phyloP scores from a whole-genome alignment of 2,797 vertebrate species.

The Anguilla anguilla region DNA sequence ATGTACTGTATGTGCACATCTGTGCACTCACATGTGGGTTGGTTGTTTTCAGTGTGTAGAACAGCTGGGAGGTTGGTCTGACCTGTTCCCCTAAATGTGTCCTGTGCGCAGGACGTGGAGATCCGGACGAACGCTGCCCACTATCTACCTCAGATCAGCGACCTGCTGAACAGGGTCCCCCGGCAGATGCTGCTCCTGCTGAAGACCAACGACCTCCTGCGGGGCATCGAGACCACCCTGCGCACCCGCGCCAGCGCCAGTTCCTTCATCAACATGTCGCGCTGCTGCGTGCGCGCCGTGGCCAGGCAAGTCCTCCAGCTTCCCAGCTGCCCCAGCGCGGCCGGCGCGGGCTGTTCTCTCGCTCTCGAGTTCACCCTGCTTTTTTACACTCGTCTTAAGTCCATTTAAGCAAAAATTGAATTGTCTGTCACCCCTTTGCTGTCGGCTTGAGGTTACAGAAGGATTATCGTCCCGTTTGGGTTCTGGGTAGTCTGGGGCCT shows the following conservation, averaged over 20 bases:
- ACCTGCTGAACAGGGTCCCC: slow-evolving; percentile 86
- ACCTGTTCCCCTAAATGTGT: slow-evolving; percentile 15
- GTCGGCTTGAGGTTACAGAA: background rate
- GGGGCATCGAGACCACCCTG: slow-evolving; percentile 87
- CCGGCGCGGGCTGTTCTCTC: background rate
- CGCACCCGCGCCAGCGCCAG: slow-evolving; percentile 86
- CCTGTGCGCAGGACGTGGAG: slow-evolving; percentile 77
- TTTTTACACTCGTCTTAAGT: background rate
- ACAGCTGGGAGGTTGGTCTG: background rate
- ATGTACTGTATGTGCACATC: background rate
- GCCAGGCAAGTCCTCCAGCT: slow-evolving; percentile 69
- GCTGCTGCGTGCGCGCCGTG: slow-evolving; percentile 87
- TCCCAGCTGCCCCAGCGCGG: background rate
- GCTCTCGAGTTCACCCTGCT: background rate
- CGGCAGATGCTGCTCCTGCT: slow-evolving; percentile 94
- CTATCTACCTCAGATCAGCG: slow-evolving; percentile 92
- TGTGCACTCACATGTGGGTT: background rate
- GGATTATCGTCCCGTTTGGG: too few species aligned
- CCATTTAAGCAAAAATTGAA: background rate
- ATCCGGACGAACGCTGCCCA: slow-evolving; percentile 83
- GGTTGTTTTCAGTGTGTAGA: background rate
- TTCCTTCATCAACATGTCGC: slow-evolving; percentile 95
- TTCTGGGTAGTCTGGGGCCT: background rate
- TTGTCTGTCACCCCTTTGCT: background rate
- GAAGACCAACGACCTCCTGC: slow-evolving; percentile 94